Evolutionary conservation across 2,888 invertebrate genomes (phyloP).

Genomic region (Asteroscopus sphinx): DNA sequence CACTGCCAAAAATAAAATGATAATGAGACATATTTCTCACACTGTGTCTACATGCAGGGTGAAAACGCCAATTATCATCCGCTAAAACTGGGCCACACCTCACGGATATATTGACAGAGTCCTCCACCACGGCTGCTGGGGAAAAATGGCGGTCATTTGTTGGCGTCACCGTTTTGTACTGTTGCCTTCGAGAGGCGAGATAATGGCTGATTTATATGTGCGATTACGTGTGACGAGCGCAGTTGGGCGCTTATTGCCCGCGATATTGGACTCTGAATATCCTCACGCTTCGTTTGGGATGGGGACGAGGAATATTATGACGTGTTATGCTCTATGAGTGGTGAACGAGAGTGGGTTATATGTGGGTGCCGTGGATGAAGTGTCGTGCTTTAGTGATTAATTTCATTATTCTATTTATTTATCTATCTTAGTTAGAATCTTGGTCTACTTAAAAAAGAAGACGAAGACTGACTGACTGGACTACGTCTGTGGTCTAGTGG

Average conservation of each 20-base stretch:
- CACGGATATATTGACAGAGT: slow-evolving; percentile 88
- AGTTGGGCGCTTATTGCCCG: slow-evolving; percentile 57
- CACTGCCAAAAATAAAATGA: neutral
- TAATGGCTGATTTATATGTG: slow-evolving; percentile 87
- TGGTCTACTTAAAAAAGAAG: too few species aligned
- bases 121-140: slow-evolving; percentile 84
- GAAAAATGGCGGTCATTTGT: slow-evolving; percentile 89
- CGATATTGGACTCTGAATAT: slow-evolving; percentile 58
- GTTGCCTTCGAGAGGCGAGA: slow-evolving; percentile 87
- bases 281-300: slow-evolving; percentile 37
- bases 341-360: slow-evolving; percentile 23
- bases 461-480: too few species aligned
- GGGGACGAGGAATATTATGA: slow-evolving; percentile 27
- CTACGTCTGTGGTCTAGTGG: too few species aligned
- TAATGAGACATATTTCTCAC: neutral
- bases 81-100: slow-evolving; percentile 49
- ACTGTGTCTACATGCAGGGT: neutral
- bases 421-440: too few species aligned
- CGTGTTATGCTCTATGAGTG: slow-evolving; percentile 28
- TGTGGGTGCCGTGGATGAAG: neutral
- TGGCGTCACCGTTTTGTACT: slow-evolving; percentile 87
- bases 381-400: too few species aligned
- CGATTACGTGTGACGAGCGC: slow-evolving; percentile 81
- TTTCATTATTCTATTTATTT: too few species aligned
- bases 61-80: slow-evolving; percentile 5